A percentile compares a stretch with the other conserved stretches of the same genome.
Conservation (phyloP, 2,113 vertebrate genomes). For the Rafetus swinhoei region DNA sequence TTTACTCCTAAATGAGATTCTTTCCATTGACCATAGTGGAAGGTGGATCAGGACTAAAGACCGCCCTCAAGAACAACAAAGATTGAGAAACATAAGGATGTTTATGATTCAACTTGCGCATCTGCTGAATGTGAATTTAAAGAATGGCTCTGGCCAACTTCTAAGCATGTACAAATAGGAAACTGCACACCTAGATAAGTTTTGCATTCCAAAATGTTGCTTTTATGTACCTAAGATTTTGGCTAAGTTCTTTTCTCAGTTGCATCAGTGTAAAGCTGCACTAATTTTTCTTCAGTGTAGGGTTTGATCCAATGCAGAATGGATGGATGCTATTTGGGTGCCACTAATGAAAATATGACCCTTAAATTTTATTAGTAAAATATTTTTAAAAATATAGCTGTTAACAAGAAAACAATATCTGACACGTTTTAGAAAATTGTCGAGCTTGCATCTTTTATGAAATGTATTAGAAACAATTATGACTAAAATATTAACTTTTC, state of each 20-base stretch:
- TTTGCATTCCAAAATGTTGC: neutral
- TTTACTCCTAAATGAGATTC: neutral
- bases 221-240: fast-evolving
- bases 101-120: neutral
- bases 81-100: neutral
- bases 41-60: neutral
- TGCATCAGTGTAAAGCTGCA: fast-evolving
- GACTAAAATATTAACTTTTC: slow-evolving; percentile 43
- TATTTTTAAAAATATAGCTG: neutral
- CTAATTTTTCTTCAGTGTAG: neutral
- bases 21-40: neutral
- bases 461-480: slow-evolving; percentile 47
- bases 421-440: neutral
- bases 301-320: neutral
- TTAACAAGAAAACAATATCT: neutral
- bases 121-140: neutral
- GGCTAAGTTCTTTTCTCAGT: neutral
- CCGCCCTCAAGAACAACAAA: neutral
- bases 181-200: neutral
- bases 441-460: slow-evolving; percentile 6
- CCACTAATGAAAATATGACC: neutral
- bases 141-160: neutral
- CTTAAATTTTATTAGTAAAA: neutral
- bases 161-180: neutral
- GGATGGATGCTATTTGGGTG: neutral